These are phyloP conservation scores for Troides oblongomaculatus DNA, from an alignment of 2,888 invertebrate genomes.

Conservation along the genomic window DNA sequence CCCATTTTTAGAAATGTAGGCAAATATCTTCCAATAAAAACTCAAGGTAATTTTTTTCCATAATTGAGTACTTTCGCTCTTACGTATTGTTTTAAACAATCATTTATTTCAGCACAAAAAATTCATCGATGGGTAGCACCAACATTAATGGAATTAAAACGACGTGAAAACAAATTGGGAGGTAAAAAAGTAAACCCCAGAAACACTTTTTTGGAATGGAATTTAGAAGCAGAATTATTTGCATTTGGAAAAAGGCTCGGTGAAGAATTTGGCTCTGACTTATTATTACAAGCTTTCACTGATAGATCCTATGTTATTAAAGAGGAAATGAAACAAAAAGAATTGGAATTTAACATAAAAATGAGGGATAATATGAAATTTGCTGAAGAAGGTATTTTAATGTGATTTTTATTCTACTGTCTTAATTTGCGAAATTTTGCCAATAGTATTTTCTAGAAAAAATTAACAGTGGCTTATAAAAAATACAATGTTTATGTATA, in stretches of 20 bases:
- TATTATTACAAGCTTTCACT: conserved; percentile 88
- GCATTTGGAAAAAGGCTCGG: conserved; percentile 92
- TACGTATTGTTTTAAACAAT: background rate
- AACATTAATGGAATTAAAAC: conserved; percentile 82
- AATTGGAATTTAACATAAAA: conserved; percentile 84
- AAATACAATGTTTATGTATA: too few relatives aligned
- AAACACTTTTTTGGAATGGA: conserved; percentile 90
- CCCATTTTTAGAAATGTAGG: conserved; percentile 49
- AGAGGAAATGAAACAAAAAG: conserved; percentile 84
- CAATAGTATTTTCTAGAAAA: too few relatives aligned
- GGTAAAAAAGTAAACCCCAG: conserved; percentile 76
- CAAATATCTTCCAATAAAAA: conserved; percentile 45
- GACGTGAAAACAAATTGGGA: conserved; percentile 79
- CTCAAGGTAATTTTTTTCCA: conserved; percentile 45
- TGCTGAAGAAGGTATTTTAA: conserved; percentile 77
- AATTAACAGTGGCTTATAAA: too few relatives aligned
- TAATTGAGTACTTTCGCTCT: background rate
- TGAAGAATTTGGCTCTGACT: conserved; percentile 87
- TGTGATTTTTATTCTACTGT: background rate
- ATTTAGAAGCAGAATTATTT: conserved; percentile 91
- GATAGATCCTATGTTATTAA: conserved; percentile 87
- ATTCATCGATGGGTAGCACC: conserved; percentile 85
- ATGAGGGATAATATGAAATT: conserved; percentile 85
- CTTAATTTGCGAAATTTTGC: background rate
- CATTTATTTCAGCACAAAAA: conserved; percentile 47